Conservation (phyloP, 2,888 invertebrate species). For the Ischnura elegans region DNA sequence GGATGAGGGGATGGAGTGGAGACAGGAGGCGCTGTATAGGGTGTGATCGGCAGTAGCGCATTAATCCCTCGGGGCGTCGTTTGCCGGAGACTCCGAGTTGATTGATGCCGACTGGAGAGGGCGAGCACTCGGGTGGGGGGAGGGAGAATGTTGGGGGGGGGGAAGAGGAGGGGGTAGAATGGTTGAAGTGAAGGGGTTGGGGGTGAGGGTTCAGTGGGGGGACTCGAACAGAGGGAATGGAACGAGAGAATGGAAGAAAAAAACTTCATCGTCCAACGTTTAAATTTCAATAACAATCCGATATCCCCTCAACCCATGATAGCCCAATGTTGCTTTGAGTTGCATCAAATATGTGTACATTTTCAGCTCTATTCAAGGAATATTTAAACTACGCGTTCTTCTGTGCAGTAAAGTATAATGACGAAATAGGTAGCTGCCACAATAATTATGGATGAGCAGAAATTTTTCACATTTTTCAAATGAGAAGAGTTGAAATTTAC, state of each 20-base stretch:
- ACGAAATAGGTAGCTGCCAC: no score
- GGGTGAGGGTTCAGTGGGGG: not conserved
- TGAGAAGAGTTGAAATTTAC: no score
- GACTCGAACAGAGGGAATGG: not conserved
- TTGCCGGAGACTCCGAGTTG: slow-evolving; percentile 41
- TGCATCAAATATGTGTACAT: no score
- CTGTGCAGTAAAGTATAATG: no score
- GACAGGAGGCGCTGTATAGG: slow-evolving; percentile 39
- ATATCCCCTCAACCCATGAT: no score
- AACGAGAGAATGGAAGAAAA: not conserved
- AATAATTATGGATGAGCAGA: no score
- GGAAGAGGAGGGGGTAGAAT: slow-evolving; percentile 6
- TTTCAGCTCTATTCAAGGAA: no score
- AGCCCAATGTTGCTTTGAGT: no score
- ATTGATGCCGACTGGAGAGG: slow-evolving; percentile 51
- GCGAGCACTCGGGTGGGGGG: slow-evolving; percentile 6
- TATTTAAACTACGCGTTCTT: no score
- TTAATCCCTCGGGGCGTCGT: slow-evolving; percentile 60
- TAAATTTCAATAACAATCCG: no score
- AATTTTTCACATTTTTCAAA: no score
- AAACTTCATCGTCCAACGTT: no score
- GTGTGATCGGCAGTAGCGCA: slow-evolving; percentile 52
- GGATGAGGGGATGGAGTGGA: not conserved
- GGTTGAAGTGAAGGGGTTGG: not conserved
- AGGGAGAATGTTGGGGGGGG: not conserved